phyloP scores from a whole-genome alignment of 2,113 vertebrate genomes.

The Alexandromys fortis region DNA sequence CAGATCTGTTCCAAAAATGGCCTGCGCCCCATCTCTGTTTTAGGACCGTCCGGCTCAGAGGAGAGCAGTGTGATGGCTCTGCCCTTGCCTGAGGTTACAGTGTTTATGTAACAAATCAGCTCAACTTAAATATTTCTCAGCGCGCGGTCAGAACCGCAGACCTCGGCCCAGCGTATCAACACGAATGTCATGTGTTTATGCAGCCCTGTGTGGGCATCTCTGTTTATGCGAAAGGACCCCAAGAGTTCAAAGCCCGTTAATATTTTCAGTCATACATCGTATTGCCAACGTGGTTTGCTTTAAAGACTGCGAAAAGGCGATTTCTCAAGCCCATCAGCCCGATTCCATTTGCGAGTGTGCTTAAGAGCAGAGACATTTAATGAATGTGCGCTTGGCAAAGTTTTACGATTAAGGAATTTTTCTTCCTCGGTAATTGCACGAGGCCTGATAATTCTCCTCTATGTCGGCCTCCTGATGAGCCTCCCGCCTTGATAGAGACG shows the following conservation, averaged over 20 bases:
- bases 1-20: not conserved
- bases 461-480: not conserved
- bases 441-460: slow-evolving; percentile 38
- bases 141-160: slow-evolving; percentile 33
- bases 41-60: not conserved
- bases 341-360: not conserved
- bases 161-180: not conserved
- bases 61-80: not conserved
- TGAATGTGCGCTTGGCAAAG: slow-evolving; percentile 41
- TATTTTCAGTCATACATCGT: not conserved
- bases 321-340: slow-evolving; percentile 16
- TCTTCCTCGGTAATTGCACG: slow-evolving; percentile 34
- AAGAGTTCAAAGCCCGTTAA: slow-evolving; percentile 55
- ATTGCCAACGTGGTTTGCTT: not conserved
- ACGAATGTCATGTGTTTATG: slow-evolving; percentile 14
- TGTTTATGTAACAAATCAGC: slow-evolving; percentile 77
- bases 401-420: slow-evolving; percentile 50
- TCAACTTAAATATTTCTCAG: slow-evolving; percentile 80
- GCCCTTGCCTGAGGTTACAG: slow-evolving; percentile 21
- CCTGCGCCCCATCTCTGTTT: not conserved
- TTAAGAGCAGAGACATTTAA: not conserved
- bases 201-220: not conserved
- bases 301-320: not conserved
- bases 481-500: not conserved
- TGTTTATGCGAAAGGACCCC: slow-evolving; percentile 52